Evolutionary conservation across 92 coral and sea anemone species (phyloP), one percentile per base, ranked within the genome.

Genomic region (Zoanthus gigantus): DNA sequence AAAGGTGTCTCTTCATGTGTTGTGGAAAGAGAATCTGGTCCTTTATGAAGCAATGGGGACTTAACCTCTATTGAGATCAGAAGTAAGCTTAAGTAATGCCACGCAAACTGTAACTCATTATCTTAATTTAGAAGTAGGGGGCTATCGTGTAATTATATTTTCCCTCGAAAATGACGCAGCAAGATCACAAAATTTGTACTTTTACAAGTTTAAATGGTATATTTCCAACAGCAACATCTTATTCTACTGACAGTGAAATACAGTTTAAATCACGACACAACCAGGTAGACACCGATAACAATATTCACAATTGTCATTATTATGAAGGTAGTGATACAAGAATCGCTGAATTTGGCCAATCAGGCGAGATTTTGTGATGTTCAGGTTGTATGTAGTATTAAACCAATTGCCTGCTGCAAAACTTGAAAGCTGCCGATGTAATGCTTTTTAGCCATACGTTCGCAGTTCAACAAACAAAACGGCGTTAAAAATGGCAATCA

Each of bases 291-390:
- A 17, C 37, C 73, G 37, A 67, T 0, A 34, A 67, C 73, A 34
- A 18, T 67, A 18, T 67, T 29, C 6, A 15, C 6, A 9, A 67
- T 67, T 15, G 28, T 23, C 23, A 23, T 23, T 23, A 23, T 23
- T 23, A 23, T 29, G 52, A 47, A 47, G 73, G 73, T 18, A 67
- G 73, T 67, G 73, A 67, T 67, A 67, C 73, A 67, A 71, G 46
- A 7, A 71, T 46, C 47, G 4, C 46, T 71, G 47, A 71, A 30
- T 71, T 31, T 16, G 46, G 11, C 46, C 23, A 23, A 23, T 23
- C 23, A 23, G 23, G 23, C 23, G 23, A 23, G 23, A 23, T 23
- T 23, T 23, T 23, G 23, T 23, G 23, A 23, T 23, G 23, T 23
- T 23, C 23, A 23, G 23, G 23, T 23, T 23, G 23, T 23, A 23